Evolutionary conservation across 1,140 invertebrate genomes (phyloP), one percentile per base, ranked within the genome.

Genomic region (Aphelenchoides besseyi): DNA sequence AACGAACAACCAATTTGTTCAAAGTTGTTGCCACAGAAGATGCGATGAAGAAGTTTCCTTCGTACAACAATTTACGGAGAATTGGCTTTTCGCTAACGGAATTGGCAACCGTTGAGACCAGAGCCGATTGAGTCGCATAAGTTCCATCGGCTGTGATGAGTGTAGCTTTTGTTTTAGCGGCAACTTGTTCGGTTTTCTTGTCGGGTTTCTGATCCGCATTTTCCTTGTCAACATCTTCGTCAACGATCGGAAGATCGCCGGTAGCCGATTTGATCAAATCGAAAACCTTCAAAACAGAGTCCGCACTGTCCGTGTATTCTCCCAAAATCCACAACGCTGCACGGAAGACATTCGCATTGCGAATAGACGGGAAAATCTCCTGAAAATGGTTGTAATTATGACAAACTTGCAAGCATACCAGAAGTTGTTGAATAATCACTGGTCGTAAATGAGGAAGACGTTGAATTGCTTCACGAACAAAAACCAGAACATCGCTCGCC

Each of bases 271-370:
- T 81, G 48, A 83, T 74, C 3, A 83, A 69, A 18, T 64, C 59
- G 8, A 85, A 76, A 5, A 84, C 73, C 5, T 77, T 63, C n/a
- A 12, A 30, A 32, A 79, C 73, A 74, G 95, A 91, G 2, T 90
- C 88, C 5, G 89, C 86, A 0, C 88, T 89, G 28, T 90, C 90
- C 0, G 92, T 92, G 85, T 97, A 98, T 87, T 98, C 95, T 33
- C 95, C 95, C 36, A 98, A 87, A 79, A 99, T 94, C 95, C 96
- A 98, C n/a, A 98, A 87, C 1, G 95, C 92, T 2, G 92, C 91
- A 72, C 95, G 89, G 78, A 95, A 91, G n/a, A 97, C 91, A 86
- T 86, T 87, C 53, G 85, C 80, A 36, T 86, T 85, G 66, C 87
- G 86, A 79, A 97, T 94, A 71, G 90, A 88, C 28, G 90, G 88